Base-by-base conservation (phyloP, 1,140 invertebrate genomes). In the Drosophila murphyi region DNA sequence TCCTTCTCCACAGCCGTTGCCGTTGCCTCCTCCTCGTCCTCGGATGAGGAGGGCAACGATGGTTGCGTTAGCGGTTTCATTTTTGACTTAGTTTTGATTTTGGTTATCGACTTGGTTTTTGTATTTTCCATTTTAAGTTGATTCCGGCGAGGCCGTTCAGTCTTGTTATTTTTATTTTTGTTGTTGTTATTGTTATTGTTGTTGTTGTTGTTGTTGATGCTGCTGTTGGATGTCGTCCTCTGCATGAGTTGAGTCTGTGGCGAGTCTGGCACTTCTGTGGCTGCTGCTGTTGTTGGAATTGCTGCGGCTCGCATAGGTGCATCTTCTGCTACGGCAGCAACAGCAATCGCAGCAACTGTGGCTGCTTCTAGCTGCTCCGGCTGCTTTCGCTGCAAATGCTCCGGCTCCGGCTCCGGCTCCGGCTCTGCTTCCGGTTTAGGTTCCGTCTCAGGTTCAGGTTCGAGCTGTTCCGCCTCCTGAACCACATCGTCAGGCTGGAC, bases 231-330 rank as follows among this genome's bases (percentile, higher is more conserved):
- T 20, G 20, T 20, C 20, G 20, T 20, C 20, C 20, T 20, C 20
- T 20, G 20, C 20, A 20, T 20, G 20, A 20, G 20, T 20, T 20
- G 20, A 20, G 20, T 20, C 20, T 20, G 20, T 20, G 20, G 20
- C 20, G 20, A 20, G 20, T 20, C 20, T 20, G 20, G 20, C 20
- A n/a, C 48, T 12, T n/a, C 45, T 54, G 12, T 32, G 35, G 48
- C 20, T 78, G 51, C 5, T 34, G 48, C 20, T 78, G 51, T 4
- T 34, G 32, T 10, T 8, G 39, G 39, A n/a, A 43, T 43, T n/a
- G 39, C 39, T 43, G 39, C 39, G 4, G 39, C 39, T n/a, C n/a
- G 48, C 12, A 37, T 45, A 8, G 54, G 3, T 20, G 54, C 12
- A 12, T 8, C 35, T 37, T n/a, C 20, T 50, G 43, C 32, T 12